These are phyloP conservation scores for Drosophila silvestris DNA, from an alignment of 2,888 invertebrate genomes.

Conservation along the genomic window DNA sequence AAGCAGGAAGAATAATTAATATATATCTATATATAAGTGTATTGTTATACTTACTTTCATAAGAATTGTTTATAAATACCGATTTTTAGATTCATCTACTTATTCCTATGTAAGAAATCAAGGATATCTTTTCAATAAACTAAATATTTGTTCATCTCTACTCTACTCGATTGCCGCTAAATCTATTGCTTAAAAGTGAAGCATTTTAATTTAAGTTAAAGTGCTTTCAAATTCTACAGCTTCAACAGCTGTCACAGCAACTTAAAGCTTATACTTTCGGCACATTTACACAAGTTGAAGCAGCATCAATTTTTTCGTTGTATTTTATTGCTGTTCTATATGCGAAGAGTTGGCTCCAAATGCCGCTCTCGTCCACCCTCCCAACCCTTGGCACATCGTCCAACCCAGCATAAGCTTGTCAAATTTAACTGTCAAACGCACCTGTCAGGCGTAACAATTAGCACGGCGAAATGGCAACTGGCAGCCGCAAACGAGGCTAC, in stretches of 20 bases:
- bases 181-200: neutral
- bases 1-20: neutral
- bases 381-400: neutral
- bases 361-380: neutral
- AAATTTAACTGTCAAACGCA: conserved; percentile 80
- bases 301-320: conserved; percentile 3
- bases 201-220: neutral
- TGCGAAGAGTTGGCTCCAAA: conserved; percentile 10
- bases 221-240: neutral
- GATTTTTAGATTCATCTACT: neutral
- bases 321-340: conserved; percentile 21
- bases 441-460: conserved; percentile 78
- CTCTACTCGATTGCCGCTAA: neutral
- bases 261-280: conserved; percentile 15
- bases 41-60: neutral
- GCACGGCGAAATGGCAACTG: conserved; percentile 65
- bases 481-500: conserved; percentile 48
- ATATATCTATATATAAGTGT: neutral
- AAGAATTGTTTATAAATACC: neutral
- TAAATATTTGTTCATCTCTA: neutral
- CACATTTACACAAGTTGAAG: conserved; percentile 11
- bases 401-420: conserved; percentile 67
- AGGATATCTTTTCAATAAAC: no score
- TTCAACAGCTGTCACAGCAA: neutral
- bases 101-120: neutral